Base-by-base conservation (phyloP, 2,113 vertebrate genomes). In the Phylloscopus whistleri region DNA sequence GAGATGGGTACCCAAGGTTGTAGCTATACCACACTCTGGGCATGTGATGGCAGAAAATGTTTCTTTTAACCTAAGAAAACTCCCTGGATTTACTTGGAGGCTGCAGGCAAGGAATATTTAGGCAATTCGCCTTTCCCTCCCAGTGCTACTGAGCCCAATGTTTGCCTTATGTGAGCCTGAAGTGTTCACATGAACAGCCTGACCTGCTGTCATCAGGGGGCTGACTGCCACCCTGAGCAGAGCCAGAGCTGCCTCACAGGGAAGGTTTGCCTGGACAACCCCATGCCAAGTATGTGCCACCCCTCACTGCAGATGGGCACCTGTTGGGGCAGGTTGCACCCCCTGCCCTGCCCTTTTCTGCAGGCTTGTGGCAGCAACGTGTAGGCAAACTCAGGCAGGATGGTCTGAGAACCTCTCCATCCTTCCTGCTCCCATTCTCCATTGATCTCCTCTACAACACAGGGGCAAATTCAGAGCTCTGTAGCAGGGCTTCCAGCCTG, bases 1-100 rank as follows among this genome's bases (percentile, higher is more conserved):
- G 37, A 59, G 75, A 10, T 51, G 79, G 11, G 8, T 67, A 30
- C 41, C 7, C 41, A 30, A 59, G 24, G 27, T 10, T 3, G 9
- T 1, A 62, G 48, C 11, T 41, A 20, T 19, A 19, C 28, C 33
- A 18, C 0, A 0, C 7, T 51, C 46, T 4, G 26, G 11, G 27
- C 27, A 13, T 31, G 28, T 6, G 15, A 85, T 8, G 3, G 53
- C 10, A 67, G 20, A 43, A 79, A 33, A 7, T 6, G 9, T 22
- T 74, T 60, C 7, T 68, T 75, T 63, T 48, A 60, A 68, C 6
- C 13, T 5, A 48, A 69, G 24, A 63, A 63, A 63, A 3, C 5
- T 68, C 37, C 13, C 67, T 68, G 39, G 16, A 8, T 79, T 90
- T 68, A 41, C 33, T 16, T 30, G 30, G 11, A 84, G 67, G 22